phyloP scores from a whole-genome alignment of 2,113 vertebrate genomes.

The Chiloscyllium plagiosum region DNA sequence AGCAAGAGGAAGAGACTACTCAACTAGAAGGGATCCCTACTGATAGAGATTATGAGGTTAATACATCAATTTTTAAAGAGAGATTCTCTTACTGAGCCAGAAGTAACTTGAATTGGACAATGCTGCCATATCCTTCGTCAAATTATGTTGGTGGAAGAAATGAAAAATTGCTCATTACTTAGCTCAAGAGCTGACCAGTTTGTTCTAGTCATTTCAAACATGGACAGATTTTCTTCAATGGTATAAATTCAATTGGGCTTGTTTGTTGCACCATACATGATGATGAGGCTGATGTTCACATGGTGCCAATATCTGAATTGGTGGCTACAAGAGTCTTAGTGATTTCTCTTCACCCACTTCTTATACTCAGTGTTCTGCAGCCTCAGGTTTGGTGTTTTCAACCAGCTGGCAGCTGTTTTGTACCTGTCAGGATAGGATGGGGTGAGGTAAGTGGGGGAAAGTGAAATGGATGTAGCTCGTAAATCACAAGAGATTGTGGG shows the following conservation, averaged over 20 bases:
- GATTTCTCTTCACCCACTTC: background rate
- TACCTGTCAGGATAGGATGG: background rate
- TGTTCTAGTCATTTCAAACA: background rate
- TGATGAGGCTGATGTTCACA: background rate
- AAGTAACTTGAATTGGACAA: background rate
- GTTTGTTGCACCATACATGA: background rate
- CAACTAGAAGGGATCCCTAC: slow-evolving; percentile 53
- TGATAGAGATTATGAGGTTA: slow-evolving; percentile 66
- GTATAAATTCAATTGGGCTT: background rate
- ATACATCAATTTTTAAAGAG: background rate
- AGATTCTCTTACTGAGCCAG: background rate
- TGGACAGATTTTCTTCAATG: background rate
- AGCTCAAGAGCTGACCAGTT: background rate
- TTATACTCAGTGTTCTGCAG: background rate
- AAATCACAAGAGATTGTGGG: no score
- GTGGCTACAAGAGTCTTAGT: background rate
- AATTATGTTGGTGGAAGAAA: background rate
- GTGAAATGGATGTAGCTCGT: no score
- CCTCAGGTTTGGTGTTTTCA: background rate
- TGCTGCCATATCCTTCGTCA: background rate
- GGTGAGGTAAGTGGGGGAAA: no score
- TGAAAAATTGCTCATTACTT: background rate
- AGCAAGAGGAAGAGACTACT: slow-evolving; percentile 54
- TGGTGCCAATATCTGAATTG: background rate
- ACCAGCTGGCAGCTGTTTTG: background rate